These are phyloP conservation scores for Dasypolia templi DNA, from an alignment of 2,888 invertebrate species.

Conservation along the genomic window DNA sequence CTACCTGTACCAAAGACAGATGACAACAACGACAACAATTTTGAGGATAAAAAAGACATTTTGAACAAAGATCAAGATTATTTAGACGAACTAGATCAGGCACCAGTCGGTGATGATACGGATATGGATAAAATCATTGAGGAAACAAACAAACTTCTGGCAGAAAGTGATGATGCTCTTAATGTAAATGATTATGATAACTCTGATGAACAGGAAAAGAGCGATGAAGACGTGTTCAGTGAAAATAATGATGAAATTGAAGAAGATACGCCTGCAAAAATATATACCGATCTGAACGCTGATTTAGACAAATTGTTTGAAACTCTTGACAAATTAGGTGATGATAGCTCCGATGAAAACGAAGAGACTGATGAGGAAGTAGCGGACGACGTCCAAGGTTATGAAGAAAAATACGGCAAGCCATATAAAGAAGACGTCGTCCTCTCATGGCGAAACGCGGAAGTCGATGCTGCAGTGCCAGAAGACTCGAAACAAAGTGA, in stretches of 20 bases:
- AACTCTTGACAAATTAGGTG: slow-evolving; percentile 74
- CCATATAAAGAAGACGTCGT: slow-evolving; percentile 65
- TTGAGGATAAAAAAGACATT: slow-evolving; percentile 44
- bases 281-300: slow-evolving; percentile 75
- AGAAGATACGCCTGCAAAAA: slow-evolving; percentile 74
- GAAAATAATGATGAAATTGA: slow-evolving; percentile 57
- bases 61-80: slow-evolving; percentile 33
- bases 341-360: slow-evolving; percentile 57
- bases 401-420: slow-evolving; percentile 69
- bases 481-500: slow-evolving; percentile 16
- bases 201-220: slow-evolving; percentile 51
- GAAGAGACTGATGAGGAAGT: slow-evolving; percentile 41
- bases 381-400: slow-evolving; percentile 61
- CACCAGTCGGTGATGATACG: slow-evolving; percentile 38
- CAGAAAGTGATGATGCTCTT: slow-evolving; percentile 68
- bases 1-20: slow-evolving; percentile 40
- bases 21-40: slow-evolving; percentile 23
- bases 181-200: slow-evolving; percentile 56
- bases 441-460: slow-evolving; percentile 45
- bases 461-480: slow-evolving; percentile 22
- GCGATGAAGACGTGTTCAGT: slow-evolving; percentile 37
- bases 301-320: slow-evolving; percentile 78
- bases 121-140: slow-evolving; percentile 48
- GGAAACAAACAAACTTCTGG: slow-evolving; percentile 65
- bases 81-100: slow-evolving; percentile 31